Conservation (phyloP, 2,888 invertebrate species). For the Osmoderma eremita region DNA sequence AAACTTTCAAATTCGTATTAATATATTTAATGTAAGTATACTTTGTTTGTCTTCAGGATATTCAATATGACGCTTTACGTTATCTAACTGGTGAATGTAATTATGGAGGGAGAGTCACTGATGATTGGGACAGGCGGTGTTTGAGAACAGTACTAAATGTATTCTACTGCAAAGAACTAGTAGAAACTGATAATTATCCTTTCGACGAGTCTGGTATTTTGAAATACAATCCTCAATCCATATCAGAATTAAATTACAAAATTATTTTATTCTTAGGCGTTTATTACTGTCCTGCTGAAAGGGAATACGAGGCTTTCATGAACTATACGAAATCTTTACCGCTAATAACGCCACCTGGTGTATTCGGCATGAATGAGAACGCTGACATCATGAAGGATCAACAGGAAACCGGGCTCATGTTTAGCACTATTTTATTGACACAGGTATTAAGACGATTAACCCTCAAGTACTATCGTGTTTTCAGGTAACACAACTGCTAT, state of each 20-base stretch:
- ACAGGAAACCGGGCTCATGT: constrained; percentile 82
- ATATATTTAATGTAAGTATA: constrained; percentile 5
- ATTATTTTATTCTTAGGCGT: constrained; percentile 63
- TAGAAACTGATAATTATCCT: constrained; percentile 72
- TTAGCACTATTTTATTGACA: constrained; percentile 78
- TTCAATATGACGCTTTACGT: constrained; percentile 85
- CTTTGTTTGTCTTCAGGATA: constrained; percentile 66
- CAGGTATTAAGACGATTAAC: constrained; percentile 69
- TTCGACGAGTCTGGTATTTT: constrained; percentile 72
- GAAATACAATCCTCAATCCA: background rate
- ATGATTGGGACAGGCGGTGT: constrained; percentile 92
- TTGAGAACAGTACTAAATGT: constrained; percentile 82
- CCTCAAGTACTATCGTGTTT: too few species aligned
- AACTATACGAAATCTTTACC: constrained; percentile 77
- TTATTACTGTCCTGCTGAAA: constrained; percentile 78
- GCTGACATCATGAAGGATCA: constrained; percentile 93
- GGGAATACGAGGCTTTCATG: constrained; percentile 78
- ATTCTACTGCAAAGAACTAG: constrained; percentile 79
- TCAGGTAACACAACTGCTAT: too few species aligned
- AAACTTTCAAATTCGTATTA: constrained; percentile 47
- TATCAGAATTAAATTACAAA: background rate
- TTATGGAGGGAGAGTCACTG: constrained; percentile 95
- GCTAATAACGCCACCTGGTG: constrained; percentile 79
- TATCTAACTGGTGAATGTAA: constrained; percentile 96
- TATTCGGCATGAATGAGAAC: constrained; percentile 93